These are phyloP conservation scores for Hyles euphorbiae DNA, from an alignment of 1,140 invertebrate species.

Conservation along the genomic window DNA sequence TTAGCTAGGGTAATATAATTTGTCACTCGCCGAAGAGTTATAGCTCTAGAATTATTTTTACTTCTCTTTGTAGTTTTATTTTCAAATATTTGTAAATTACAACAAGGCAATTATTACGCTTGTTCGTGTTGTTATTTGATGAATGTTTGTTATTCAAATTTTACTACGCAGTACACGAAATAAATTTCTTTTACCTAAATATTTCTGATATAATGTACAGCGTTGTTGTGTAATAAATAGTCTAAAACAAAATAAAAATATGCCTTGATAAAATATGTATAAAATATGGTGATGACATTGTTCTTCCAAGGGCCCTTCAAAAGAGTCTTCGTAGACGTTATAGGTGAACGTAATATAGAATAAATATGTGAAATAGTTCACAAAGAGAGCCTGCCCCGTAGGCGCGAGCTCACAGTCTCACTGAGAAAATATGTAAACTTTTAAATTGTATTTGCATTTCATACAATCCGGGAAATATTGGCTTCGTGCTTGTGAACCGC, in stretches of 20 bases:
- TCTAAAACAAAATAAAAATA: too few relatives aligned
- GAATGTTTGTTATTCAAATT: too few relatives aligned
- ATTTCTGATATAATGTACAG: too few relatives aligned
- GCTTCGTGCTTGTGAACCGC: conserved; percentile 35
- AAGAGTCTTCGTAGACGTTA: neutral
- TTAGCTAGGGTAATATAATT: conserved; percentile 34
- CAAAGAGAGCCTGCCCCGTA: conserved; percentile 25
- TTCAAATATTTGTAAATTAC: too few relatives aligned
- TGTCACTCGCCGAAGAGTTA: conserved; percentile 14
- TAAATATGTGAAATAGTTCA: conserved; percentile 4
- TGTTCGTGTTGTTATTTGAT: too few relatives aligned
- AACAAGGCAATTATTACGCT: neutral
- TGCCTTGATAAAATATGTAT: too few relatives aligned
- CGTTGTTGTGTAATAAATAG: too few relatives aligned
- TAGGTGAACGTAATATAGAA: neutral
- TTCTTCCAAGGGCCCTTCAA: too few relatives aligned
- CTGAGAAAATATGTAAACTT: conserved; percentile 69
- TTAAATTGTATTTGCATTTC: conserved; percentile 73
- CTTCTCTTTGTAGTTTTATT: neutral
- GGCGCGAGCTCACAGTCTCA: conserved; percentile 52
- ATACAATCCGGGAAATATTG: conserved; percentile 64
- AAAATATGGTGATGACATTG: too few relatives aligned
- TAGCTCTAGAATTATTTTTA: neutral
- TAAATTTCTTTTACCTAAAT: too few relatives aligned
- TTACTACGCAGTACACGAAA: too few relatives aligned